Percentiles rank a stretch among this genome's conserved stretches.
phyloP scores from a whole-genome alignment of 2,888 invertebrate species.

The Athalia rosae region DNA sequence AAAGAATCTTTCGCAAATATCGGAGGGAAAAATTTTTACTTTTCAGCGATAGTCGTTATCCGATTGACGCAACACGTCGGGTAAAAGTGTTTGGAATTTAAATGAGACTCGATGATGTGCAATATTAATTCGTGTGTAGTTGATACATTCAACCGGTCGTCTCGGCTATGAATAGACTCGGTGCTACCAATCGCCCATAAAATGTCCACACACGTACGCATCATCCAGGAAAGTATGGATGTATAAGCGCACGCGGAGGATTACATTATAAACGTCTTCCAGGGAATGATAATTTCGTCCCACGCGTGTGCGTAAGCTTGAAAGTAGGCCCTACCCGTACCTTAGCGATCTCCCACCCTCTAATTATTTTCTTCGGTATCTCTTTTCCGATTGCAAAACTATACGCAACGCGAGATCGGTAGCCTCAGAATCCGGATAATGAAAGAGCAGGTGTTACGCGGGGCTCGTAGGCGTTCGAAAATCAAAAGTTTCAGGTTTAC shows the following conservation, averaged over 20 bases:
- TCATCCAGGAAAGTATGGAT: neutral
- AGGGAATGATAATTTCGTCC: slow-evolving; percentile 29
- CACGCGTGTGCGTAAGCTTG: slow-evolving; percentile 14
- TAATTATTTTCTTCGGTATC: neutral
- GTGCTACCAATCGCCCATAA: slow-evolving; percentile 23
- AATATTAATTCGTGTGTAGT: too few relatives aligned
- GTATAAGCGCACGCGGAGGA: neutral
- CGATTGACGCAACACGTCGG: neutral
- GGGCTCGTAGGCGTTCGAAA: slow-evolving; percentile 29
- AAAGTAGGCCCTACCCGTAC: slow-evolving; percentile 20
- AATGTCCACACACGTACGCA: slow-evolving; percentile 7
- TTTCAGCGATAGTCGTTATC: neutral
- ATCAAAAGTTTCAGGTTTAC: neutral
- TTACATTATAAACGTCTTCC: slow-evolving; percentile 13
- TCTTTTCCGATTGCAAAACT: slow-evolving; percentile 33
- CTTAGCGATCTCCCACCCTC: neutral
- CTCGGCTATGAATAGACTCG: neutral
- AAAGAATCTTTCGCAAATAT: neutral
- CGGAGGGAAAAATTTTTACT: neutral
- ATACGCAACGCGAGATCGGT: neutral
- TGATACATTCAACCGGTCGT: neutral
- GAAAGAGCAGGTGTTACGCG: neutral
- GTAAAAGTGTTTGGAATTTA: too few relatives aligned
- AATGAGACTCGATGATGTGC: too few relatives aligned
- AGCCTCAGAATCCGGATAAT: neutral